Evolutionary conservation across 2,797 vertebrate genomes (phyloP).

Genomic region (Amniataba percoides): DNA sequence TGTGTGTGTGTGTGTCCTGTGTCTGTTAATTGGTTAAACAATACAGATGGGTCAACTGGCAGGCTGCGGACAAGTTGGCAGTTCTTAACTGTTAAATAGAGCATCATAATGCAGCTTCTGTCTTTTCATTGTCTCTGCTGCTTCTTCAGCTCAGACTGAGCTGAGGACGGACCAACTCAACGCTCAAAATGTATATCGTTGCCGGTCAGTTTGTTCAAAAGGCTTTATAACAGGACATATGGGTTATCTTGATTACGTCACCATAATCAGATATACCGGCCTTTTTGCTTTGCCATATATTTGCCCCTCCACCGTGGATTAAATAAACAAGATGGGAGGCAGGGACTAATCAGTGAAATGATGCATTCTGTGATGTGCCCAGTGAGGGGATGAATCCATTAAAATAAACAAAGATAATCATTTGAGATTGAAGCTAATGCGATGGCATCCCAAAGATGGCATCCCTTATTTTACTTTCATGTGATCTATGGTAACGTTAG

Average conservation of each 20-base stretch:
- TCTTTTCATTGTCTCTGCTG: conserved; percentile 37
- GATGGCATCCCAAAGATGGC: background rate
- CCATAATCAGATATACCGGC: background rate
- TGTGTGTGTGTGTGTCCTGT: conserved; percentile 33
- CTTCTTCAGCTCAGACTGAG: conserved; percentile 25
- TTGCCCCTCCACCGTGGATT: background rate
- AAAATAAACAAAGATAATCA: background rate
- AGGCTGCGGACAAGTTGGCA: conserved; percentile 42
- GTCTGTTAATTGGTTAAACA: conserved; percentile 50
- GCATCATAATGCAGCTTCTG: conserved; percentile 59
- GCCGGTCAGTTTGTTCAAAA: background rate
- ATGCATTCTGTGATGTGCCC: background rate
- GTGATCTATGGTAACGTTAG: background rate
- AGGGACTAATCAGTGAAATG: background rate
- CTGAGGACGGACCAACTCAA: conserved; percentile 14
- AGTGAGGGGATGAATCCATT: background rate
- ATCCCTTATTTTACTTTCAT: background rate
- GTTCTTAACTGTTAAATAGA: conserved; percentile 37
- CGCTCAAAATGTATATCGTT: background rate
- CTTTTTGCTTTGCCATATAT: background rate
- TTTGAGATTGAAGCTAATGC: background rate
- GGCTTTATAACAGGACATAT: background rate
- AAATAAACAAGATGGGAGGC: background rate
- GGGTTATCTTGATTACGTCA: background rate
- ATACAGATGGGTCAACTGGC: conserved; percentile 46